Conservation (phyloP, 2,888 invertebrate genomes). For the Ferdinandea cuprea region DNA sequence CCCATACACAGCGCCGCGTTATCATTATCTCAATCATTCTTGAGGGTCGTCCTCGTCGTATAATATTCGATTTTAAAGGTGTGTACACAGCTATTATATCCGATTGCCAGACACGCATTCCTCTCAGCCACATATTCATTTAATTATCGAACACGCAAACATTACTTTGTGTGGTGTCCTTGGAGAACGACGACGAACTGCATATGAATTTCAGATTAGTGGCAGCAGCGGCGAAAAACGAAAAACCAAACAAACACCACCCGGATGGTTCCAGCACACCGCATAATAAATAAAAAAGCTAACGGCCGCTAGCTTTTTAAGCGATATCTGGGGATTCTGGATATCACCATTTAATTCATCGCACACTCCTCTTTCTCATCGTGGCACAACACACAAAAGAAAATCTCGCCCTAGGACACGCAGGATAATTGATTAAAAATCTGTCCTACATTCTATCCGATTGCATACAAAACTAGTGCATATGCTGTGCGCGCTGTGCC, state of each 20-base stretch:
- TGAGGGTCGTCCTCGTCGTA: neutral
- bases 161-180: conserved; percentile 48
- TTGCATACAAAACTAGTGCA: conserved; percentile 49
- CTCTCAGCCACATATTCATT: conserved; percentile 56
- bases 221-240: conserved; percentile 9
- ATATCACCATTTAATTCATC: conserved; percentile 69
- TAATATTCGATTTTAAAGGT: conserved; percentile 66
- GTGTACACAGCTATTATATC: conserved; percentile 68
- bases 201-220: conserved; percentile 63
- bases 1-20: conserved; percentile 7
- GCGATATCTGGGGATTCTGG: no score
- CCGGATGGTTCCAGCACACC: no score
- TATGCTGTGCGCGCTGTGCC: conserved; percentile 11
- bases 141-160: conserved; percentile 71
- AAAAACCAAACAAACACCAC: conserved; percentile 30
- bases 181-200: conserved; percentile 48
- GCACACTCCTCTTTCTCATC: conserved; percentile 42
- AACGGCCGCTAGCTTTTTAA: conserved; percentile 69
- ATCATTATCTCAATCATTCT: conserved; percentile 63
- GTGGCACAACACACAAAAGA: conserved; percentile 64
- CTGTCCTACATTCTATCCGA: conserved; percentile 73
- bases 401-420: conserved; percentile 66
- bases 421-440: conserved; percentile 75
- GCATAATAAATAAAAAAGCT: conserved; percentile 49
- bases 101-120: conserved; percentile 66